phyloP scores from a whole-genome alignment of 2,888 invertebrate species.

The Aelia acuminata region DNA sequence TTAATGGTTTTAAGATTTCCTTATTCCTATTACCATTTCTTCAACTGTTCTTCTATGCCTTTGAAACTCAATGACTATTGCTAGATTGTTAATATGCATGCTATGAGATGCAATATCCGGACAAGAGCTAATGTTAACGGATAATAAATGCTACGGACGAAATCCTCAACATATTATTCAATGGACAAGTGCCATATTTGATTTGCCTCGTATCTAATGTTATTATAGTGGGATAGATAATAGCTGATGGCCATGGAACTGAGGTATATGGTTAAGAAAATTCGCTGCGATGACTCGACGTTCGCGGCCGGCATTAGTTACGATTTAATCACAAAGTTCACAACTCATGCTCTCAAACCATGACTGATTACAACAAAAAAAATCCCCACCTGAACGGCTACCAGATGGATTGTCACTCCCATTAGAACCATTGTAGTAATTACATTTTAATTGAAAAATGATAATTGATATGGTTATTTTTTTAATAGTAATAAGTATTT shows the following conservation, averaged over 20 bases:
- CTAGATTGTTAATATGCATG: too few relatives aligned
- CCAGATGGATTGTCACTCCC: neutral
- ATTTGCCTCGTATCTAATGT: constrained; percentile 14
- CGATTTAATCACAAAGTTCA: constrained; percentile 48
- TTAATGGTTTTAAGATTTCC: too few relatives aligned
- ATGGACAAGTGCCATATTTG: neutral
- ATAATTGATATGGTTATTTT: neutral
- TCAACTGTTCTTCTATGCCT: too few relatives aligned
- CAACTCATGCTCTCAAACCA: constrained; percentile 44
- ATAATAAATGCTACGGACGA: neutral
- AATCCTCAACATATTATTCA: neutral
- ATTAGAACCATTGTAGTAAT: constrained; percentile 18
- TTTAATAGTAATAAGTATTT: neutral
- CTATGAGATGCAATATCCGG: too few relatives aligned
- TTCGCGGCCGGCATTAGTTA: constrained; percentile 25
- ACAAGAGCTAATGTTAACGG: too few relatives aligned
- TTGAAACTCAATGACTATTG: too few relatives aligned
- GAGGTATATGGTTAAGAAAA: constrained; percentile 43
- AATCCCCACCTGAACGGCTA: neutral
- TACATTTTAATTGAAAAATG: constrained; percentile 13
- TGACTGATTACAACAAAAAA: constrained; percentile 40
- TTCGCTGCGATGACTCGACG: constrained; percentile 15
- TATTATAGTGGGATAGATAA: neutral
- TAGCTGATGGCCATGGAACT: neutral
- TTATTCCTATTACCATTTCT: too few relatives aligned